phyloP scores from a whole-genome alignment of 2,888 invertebrate genomes.

The Lamproptera curius region DNA sequence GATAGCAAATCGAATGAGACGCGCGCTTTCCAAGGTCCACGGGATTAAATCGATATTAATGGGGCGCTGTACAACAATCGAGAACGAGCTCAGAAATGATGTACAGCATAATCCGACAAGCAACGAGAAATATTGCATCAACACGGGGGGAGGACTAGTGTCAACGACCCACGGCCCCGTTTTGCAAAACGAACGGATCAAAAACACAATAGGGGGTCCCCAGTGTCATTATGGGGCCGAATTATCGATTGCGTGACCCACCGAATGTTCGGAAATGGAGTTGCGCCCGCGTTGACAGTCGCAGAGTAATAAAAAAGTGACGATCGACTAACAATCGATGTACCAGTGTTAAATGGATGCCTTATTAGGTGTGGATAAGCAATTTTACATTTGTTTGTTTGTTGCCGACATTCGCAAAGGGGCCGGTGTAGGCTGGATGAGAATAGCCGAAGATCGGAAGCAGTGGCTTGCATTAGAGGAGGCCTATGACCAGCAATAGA shows the following conservation, averaged over 20 bases:
- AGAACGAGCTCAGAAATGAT: conserved; percentile 52
- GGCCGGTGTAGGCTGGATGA: too few species aligned
- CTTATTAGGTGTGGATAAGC: too few species aligned
- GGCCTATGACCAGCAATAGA: too few species aligned
- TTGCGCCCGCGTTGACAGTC: conserved; percentile 4
- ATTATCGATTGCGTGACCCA: conserved; percentile 63
- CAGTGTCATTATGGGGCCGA: conserved; percentile 60
- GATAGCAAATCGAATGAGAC: too few species aligned
- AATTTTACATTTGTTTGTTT: too few species aligned
- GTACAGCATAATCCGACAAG: conserved; percentile 61
- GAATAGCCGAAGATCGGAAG: too few species aligned
- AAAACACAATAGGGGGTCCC: conserved; percentile 63
- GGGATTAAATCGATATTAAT: conserved; percentile 38
- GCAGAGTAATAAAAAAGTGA: too few species aligned
- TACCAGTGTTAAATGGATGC: too few species aligned
- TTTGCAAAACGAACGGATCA: conserved; percentile 57
- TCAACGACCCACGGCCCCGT: conserved; percentile 71
- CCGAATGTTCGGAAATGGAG: conserved; percentile 35
- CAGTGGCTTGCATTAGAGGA: too few species aligned
- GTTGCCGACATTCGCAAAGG: too few species aligned
- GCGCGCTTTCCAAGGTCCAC: conserved; percentile 25
- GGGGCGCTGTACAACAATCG: conserved; percentile 13
- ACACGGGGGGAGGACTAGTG: conserved; percentile 67
- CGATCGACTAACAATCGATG: too few species aligned
- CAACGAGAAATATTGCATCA: conserved; percentile 61